phyloP scores from a whole-genome alignment of 2,113 vertebrate genomes.

The Lagenorhynchus albirostris region DNA sequence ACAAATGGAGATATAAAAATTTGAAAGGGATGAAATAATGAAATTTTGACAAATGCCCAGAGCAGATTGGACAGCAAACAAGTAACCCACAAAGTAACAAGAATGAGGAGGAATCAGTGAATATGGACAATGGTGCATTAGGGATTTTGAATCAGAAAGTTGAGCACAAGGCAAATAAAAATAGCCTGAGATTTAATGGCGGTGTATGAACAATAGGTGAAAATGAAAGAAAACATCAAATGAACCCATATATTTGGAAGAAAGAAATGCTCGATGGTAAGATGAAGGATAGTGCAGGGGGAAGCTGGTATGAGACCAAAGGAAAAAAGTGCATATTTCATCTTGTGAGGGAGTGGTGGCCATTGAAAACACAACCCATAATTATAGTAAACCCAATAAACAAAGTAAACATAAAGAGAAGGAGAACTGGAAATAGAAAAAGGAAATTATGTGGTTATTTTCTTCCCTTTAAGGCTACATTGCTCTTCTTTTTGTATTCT shows the following conservation, averaged over 20 bases:
- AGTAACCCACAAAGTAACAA: background rate
- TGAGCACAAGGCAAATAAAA: background rate
- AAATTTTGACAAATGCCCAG: background rate
- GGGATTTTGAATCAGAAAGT: background rate
- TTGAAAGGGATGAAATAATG: background rate
- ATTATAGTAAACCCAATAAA: constrained; percentile 49
- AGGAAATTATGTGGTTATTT: background rate
- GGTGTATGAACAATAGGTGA: background rate
- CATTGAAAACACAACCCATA: constrained; percentile 36
- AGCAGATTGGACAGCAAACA: background rate
- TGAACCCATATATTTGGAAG: background rate
- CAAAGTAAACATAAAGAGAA: constrained; percentile 46
- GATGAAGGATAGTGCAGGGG: background rate
- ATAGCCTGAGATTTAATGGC: background rate
- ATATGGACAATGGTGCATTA: background rate
- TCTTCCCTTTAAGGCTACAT: constrained; percentile 37
- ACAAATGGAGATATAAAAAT: background rate
- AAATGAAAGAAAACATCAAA: constrained; percentile 8
- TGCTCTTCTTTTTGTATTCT: constrained; percentile 63
- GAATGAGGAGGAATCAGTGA: background rate
- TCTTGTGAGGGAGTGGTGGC: background rate
- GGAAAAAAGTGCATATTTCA: background rate
- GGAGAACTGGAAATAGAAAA: background rate
- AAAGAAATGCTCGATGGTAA: background rate
- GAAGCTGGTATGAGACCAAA: background rate